Percentiles rank a stretch among this genome's conserved stretches.
Conservation (phyloP, 2,113 vertebrate genomes). For the Sorex fumeus region DNA sequence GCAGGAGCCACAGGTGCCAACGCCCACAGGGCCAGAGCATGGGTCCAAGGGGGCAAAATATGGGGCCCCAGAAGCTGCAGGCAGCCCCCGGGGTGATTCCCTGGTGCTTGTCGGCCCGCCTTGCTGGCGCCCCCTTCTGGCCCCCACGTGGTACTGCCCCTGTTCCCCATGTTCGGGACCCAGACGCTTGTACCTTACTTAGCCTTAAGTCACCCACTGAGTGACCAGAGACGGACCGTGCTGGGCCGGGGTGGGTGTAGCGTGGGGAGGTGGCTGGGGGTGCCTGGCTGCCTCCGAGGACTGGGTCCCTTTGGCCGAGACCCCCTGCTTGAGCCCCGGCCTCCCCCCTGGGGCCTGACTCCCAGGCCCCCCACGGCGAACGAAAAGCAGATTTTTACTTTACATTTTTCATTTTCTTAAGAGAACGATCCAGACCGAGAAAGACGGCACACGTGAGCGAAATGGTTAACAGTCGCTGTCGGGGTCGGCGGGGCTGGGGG, state of each 20-base stretch:
- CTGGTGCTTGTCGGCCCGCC: too few species aligned
- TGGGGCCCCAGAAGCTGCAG: too few species aligned
- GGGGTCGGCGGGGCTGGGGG: not conserved
- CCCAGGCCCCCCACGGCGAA: not conserved
- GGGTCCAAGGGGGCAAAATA: too few species aligned
- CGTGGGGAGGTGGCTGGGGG: too few species aligned
- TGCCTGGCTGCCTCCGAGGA: too few species aligned
- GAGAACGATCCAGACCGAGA: not conserved
- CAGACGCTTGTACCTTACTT: not conserved
- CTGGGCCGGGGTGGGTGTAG: not conserved
- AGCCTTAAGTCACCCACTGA: not conserved
- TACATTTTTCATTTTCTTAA: slow-evolving; percentile 9
- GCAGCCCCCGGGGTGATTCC: too few species aligned
- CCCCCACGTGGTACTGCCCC: too few species aligned
- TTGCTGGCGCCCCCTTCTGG: not conserved
- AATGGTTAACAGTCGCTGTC: not conserved
- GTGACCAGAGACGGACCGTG: rapidly evolving
- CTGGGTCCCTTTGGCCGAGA: not conserved
- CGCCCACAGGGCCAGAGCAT: too few species aligned
- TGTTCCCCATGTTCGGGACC: too few species aligned
- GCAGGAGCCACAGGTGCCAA: too few species aligned
- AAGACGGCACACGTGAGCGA: not conserved
- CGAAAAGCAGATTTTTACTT: not conserved
- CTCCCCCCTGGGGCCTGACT: not conserved
- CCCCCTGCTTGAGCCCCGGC: too few species aligned